Base-by-base conservation (phyloP, 2,888 invertebrate species). In the Thereva unica region DNA sequence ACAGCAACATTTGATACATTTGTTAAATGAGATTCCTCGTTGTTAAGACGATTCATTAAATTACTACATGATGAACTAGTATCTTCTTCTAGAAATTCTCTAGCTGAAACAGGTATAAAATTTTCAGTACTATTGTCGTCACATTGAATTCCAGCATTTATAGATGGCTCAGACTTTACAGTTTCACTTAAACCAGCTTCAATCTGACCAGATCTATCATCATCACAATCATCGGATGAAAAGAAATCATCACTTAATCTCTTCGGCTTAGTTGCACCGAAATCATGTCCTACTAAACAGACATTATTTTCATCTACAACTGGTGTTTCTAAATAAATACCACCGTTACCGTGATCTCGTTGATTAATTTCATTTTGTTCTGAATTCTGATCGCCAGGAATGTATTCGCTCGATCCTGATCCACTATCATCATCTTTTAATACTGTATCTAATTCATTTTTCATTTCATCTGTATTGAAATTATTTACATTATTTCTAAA, bases 211-310 rank as follows among this genome's bases (percentile, higher is more conserved):
- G 35, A 47, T 52, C 55, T 53, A 23, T 68, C 70, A 67, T 70
- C 68, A 52, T 66, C 69, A 53, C 64, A 69, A 45, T 77, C 75
- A 61, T 77, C 77, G 0, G 73, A 73, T 56, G 75, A 72, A 67
- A 76, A 74, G 68, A 81, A 80, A 68, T 80, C 80, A 72, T 81
- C 80, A 70, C 79, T 80, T 40, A 80, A 73, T 50, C 80, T 78
- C 71, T 81, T 80, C 38, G 80, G 81, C 67, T 78, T 78, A 40
- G 75, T 74, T 61, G 74, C 73, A 52, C 76, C 76, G 53, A 68
- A 71, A 42, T 67, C 68, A 56, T 68, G 66, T 50, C 67, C 67
- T 50, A 69, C 69, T 65, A 66, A 68, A 61, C 67, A 68, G 68
- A 71, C 68, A 65, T 71, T 72, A 59, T 76, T 74, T 54, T 80